Evolutionary conservation across 1,140 invertebrate genomes (phyloP), one percentile per base, ranked within the genome.

Genomic region (Eurosta solidaginis): DNA sequence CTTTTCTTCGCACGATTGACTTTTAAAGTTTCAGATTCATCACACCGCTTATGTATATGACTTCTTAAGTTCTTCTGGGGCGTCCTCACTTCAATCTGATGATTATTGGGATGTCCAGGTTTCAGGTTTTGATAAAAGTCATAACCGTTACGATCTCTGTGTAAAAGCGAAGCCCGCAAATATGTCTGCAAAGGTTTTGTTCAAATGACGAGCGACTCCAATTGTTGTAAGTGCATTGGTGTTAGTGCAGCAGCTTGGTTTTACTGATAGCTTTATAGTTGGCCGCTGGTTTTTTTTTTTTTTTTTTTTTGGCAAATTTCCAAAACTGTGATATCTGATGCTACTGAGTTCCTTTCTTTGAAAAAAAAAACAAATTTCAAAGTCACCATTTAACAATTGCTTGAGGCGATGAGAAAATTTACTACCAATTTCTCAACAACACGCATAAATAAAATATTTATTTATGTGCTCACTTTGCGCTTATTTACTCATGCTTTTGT

Each of bases 361-460:
- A 1, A 68, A 68, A n/a, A n/a, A n/a, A n/a, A n/a, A n/a, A n/a
- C n/a, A n/a, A 40, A 20, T 40, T 68, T 68, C 59, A 68, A 68
- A 68, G 59, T 68, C 59, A 68, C 59, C 27, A 40, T 68, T 68
- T 68, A 68, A 68, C 59, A 68, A 68, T 68, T 68, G 59, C 59
- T 68, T 29, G 2, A 68, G 59, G 59, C 59, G 59, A n/a, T 68
- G 59, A 33, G 17, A 68, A 68, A 68, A 68, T 68, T 68, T 68
- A 68, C 27, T 40, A 68, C 59, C 10, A 68, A 20, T 52, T 52
- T 52, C 40, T 14, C 27, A 59, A 68, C 12, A 12, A 20, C 12
- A 1, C 33, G 20, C 2, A 68, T 20, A 68, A 68, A 68, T 68
- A 40, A 68, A 68, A 68, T 68, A 40, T 2, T 40, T 5, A 40